phyloP scores from a whole-genome alignment of 1,140 invertebrate species.

The Coelopa frigida region DNA sequence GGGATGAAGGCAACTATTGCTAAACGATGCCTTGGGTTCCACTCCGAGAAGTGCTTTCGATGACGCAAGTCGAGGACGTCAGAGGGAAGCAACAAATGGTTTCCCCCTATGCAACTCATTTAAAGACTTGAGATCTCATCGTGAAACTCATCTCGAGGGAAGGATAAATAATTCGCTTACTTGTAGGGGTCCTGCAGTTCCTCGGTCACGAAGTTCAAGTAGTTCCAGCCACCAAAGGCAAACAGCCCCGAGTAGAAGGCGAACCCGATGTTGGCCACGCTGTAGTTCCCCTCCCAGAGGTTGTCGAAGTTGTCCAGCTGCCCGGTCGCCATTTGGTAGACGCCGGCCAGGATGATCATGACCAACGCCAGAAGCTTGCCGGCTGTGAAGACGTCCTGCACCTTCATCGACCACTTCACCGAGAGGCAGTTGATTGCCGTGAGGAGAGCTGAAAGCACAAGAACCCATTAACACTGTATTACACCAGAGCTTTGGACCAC shows the following conservation, averaged over 20 bases:
- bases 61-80: too few species aligned
- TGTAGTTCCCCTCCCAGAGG: constrained; percentile 63
- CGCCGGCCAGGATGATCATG: constrained; percentile 74
- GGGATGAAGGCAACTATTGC: too few species aligned
- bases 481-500: background rate
- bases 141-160: too few species aligned
- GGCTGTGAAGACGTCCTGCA: constrained; percentile 83
- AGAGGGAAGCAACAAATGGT: background rate
- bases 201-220: constrained; percentile 89
- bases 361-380: constrained; percentile 79
- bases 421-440: constrained; percentile 84
- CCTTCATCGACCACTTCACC: constrained; percentile 81
- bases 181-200: constrained; percentile 89
- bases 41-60: too few species aligned
- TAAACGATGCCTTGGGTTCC: too few species aligned
- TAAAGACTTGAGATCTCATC: too few species aligned
- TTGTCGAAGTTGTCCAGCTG: constrained; percentile 60
- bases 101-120: too few species aligned
- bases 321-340: constrained; percentile 67
- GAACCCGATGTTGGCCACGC: constrained; percentile 57
- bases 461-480: constrained; percentile 1
- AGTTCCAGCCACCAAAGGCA: constrained; percentile 95
- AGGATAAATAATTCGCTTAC: constrained; percentile 54
- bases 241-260: constrained; percentile 93
- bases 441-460: constrained; percentile 60